Conservation (phyloP, 2,113 vertebrate species). For the Anolis sagrei region DNA sequence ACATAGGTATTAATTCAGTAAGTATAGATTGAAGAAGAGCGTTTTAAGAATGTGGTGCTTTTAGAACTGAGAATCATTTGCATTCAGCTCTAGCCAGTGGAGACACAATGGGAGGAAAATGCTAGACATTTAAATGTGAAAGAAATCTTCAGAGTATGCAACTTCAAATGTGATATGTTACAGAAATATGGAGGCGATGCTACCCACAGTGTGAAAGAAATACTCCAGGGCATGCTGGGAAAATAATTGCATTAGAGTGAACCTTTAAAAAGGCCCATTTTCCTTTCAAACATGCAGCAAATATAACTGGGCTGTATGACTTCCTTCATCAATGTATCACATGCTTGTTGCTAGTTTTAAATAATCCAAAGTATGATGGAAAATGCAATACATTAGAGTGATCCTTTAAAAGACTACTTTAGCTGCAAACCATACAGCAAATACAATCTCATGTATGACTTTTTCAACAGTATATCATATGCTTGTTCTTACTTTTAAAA, state of each 20-base stretch:
- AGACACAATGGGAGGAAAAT: slow-evolving; percentile 9
- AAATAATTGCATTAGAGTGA: no score
- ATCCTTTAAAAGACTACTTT: slow-evolving; percentile 36
- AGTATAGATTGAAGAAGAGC: slow-evolving; percentile 42
- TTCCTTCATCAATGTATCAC: slow-evolving; percentile 36
- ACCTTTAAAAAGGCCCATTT: no score
- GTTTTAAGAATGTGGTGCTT: slow-evolving; percentile 57
- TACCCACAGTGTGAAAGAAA: slow-evolving; percentile 13
- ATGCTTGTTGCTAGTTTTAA: slow-evolving; percentile 44
- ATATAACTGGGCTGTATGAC: neutral
- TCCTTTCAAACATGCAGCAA: no score
- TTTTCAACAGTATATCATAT: no score
- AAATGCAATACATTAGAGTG: slow-evolving; percentile 24
- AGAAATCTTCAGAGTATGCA: slow-evolving; percentile 50
- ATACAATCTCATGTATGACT: neutral
- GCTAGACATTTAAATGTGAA: slow-evolving; percentile 38
- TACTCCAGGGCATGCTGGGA: no score
- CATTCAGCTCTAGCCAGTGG: slow-evolving; percentile 14
- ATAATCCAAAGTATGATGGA: slow-evolving; percentile 32
- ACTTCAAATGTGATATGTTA: slow-evolving; percentile 34
- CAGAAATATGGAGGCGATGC: slow-evolving; percentile 6
- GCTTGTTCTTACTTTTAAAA: no score
- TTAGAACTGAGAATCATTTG: slow-evolving; percentile 50
- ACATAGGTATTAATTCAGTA: slow-evolving; percentile 59
- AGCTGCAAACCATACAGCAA: slow-evolving; percentile 34